A percentile compares a stretch with the other conserved stretches of the same genome.
phyloP scores from a whole-genome alignment of 2,888 invertebrate species.

The Abrostola triplasia region DNA sequence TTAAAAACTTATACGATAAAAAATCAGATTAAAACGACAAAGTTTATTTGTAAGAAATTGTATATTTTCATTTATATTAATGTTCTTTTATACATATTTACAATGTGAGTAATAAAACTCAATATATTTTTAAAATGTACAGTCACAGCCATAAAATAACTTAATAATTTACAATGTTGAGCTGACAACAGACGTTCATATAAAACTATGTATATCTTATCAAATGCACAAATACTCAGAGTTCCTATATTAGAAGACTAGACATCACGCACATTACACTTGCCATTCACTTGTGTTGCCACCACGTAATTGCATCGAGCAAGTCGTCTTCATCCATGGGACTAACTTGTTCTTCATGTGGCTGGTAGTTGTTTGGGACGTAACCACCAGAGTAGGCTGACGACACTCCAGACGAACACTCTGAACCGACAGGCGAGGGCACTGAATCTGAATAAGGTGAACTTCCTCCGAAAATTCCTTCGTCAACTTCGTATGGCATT shows the following conservation, averaged over 20 bases:
- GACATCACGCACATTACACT: conserved; percentile 49
- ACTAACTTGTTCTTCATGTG: conserved; percentile 84
- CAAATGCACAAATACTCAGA: conserved; percentile 13
- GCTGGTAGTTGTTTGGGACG: conserved; percentile 61
- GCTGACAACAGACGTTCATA: conserved; percentile 7
- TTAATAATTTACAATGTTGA: conserved; percentile 23
- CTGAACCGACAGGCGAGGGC: conserved; percentile 91
- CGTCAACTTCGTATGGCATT: conserved; percentile 69
- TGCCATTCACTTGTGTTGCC: conserved; percentile 90
- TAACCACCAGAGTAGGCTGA: conserved; percentile 74
- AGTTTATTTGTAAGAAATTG: conserved; percentile 24
- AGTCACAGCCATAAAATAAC: conserved; percentile 47
- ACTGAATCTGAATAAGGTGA: conserved; percentile 85
- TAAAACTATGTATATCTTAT: neutral
- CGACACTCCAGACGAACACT: conserved; percentile 89
- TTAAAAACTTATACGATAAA: neutral
- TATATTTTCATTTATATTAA: conserved; percentile 48
- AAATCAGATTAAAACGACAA: conserved; percentile 38
- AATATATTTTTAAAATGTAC: conserved; percentile 32
- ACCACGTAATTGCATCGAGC: conserved; percentile 94
- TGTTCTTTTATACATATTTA: conserved; percentile 50
- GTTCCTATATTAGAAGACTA: conserved; percentile 64
- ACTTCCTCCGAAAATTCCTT: conserved; percentile 76
- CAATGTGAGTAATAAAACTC: conserved; percentile 29
- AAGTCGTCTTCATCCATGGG: conserved; percentile 95